Evolutionary conservation across 2,797 vertebrate species (phyloP).

Genomic region (Eulemur rubriventer): DNA sequence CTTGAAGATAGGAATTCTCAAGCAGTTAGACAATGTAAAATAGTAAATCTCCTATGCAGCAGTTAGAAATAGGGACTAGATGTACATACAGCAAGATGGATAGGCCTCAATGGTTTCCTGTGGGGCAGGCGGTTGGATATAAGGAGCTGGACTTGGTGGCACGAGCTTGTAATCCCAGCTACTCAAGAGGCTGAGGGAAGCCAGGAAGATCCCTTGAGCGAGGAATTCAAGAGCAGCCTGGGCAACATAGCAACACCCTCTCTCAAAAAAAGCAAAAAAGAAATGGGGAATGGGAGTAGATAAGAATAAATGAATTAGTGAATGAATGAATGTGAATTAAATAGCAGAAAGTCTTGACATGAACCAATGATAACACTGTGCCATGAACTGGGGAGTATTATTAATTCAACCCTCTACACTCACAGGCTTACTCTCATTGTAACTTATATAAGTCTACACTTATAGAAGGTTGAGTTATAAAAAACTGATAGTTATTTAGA

Average conservation of each 20-base stretch:
- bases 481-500: not conserved
- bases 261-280: not conserved
- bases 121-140: not conserved
- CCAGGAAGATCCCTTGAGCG: too few relatives aligned
- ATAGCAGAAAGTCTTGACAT: not conserved
- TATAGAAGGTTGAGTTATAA: not conserved
- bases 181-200: too few relatives aligned
- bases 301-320: not conserved
- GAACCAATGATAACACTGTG: not conserved
- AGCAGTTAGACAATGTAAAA: slow-evolving; percentile 3
- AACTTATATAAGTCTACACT: not conserved
- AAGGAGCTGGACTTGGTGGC: too few relatives aligned
- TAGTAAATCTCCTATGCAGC: not conserved
- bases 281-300: not conserved
- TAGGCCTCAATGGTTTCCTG: not conserved
- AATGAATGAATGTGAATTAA: not conserved
- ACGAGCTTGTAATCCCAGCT: too few relatives aligned
- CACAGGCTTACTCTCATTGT: not conserved
- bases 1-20: not conserved
- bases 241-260: too few relatives aligned
- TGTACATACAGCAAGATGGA: not conserved
- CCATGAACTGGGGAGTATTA: not conserved
- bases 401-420: not conserved
- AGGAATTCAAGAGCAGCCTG: too few relatives aligned
- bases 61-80: not conserved